Percentiles rank a stretch among this genome's conserved stretches.
Evolutionary conservation across 1,140 invertebrate genomes (phyloP).

Genomic region (Macrocentrus cingulum): DNA sequence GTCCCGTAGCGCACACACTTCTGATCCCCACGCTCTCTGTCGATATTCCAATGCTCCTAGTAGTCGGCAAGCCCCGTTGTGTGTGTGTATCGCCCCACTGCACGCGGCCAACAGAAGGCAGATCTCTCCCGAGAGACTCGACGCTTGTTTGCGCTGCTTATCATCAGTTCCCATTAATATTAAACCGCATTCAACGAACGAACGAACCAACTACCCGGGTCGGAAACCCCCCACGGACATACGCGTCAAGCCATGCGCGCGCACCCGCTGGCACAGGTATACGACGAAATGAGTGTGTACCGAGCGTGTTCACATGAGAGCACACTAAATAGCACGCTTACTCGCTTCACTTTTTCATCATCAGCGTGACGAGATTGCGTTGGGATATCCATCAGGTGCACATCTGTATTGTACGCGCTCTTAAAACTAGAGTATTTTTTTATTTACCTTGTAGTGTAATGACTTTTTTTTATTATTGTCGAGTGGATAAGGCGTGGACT

Average conservation of each 20-base stretch:
- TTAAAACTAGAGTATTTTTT: too few relatives aligned
- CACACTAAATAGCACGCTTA: conserved; percentile 14
- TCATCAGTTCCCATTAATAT: conserved; percentile 61
- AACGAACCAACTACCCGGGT: conserved; percentile 44
- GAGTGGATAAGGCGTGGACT: too few relatives aligned
- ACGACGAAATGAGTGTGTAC: neutral
- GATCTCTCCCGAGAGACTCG: conserved; percentile 58
- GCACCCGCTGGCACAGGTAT: conserved; percentile 10
- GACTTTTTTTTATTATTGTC: too few relatives aligned
- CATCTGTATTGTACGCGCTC: too few relatives aligned
- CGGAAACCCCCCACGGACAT: conserved; percentile 22
- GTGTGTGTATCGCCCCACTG: conserved; percentile 50
- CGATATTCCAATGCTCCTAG: neutral
- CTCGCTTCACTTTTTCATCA: conserved; percentile 15
- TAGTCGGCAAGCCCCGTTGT: too few relatives aligned
- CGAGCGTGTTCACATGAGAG: conserved; percentile 9
- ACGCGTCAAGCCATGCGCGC: conserved; percentile 9
- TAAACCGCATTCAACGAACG: conserved; percentile 61
- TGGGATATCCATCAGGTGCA: too few relatives aligned
- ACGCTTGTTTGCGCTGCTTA: conserved; percentile 61
- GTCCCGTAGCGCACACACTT: conserved; percentile 8
- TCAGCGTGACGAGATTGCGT: neutral
- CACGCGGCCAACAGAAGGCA: conserved; percentile 59
- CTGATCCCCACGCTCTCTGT: neutral
- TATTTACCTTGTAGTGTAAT: too few relatives aligned